A percentile compares a stretch with the other conserved stretches of the same genome.
These are phyloP conservation scores for Phaenicophaeus curvirostris DNA, from an alignment of 2,797 vertebrate species.

Conservation along the genomic window DNA sequence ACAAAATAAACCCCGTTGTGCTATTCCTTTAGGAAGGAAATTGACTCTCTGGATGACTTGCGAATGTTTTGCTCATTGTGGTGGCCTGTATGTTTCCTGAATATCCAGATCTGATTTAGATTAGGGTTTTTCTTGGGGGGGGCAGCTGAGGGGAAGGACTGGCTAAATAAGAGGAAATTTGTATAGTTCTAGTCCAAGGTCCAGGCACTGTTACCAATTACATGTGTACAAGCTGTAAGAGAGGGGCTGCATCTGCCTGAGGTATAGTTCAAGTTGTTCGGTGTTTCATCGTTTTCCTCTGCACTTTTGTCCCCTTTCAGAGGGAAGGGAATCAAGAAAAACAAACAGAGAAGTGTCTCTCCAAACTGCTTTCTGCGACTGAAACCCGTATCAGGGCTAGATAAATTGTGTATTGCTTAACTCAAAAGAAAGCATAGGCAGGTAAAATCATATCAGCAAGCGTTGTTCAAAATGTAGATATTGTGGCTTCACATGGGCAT, in stretches of 20 bases:
- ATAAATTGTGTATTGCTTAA: not conserved
- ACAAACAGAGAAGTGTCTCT: not conserved
- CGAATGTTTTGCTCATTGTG: slow-evolving; percentile 62
- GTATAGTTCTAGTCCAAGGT: slow-evolving; percentile 46
- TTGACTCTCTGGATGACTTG: slow-evolving; percentile 53
- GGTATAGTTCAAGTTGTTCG: not conserved
- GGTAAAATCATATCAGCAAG: not conserved
- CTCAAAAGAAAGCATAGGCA: not conserved
- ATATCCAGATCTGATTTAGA: slow-evolving; percentile 68
- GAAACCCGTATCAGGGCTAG: not conserved
- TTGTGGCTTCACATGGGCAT: not conserved
- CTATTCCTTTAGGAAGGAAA: slow-evolving; percentile 68
- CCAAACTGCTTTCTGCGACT: not conserved
- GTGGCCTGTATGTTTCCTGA: slow-evolving; percentile 41
- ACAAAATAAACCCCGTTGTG: slow-evolving; percentile 48
- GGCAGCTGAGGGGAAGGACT: not conserved
- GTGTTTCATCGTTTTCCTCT: not conserved
- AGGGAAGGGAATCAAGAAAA: not conserved
- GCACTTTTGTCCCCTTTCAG: not conserved
- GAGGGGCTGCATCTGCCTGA: not conserved
- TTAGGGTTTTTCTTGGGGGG: not conserved
- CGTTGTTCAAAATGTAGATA: not conserved
- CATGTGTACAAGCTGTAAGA: not conserved
- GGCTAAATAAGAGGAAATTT: slow-evolving; percentile 54
- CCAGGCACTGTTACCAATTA: slow-evolving; percentile 47